phyloP scores from a whole-genome alignment of 1,140 invertebrate genomes.

The Calephelis nemesis region DNA sequence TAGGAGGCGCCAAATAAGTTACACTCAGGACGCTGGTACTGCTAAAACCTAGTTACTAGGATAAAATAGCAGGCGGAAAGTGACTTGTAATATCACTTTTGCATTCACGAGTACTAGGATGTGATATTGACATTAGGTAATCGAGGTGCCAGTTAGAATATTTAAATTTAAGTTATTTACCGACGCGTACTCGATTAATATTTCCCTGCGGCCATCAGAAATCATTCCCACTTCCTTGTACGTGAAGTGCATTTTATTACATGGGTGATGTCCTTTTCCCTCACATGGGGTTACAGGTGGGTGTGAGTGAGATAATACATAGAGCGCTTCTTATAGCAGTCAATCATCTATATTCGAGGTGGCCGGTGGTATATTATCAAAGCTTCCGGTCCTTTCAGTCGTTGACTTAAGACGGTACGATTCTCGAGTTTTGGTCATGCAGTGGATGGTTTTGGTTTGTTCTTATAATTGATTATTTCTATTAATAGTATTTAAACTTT shows the following conservation, averaged over 20 bases:
- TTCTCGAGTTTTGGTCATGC: conserved; percentile 4
- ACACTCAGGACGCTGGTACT: no score
- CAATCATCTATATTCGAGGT: conserved; percentile 76
- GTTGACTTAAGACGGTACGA: conserved; percentile 49
- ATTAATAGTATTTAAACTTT: no score
- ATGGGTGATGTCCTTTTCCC: conserved; percentile 37
- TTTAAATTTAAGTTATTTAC: conserved; percentile 46
- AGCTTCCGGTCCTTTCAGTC: conserved; percentile 66
- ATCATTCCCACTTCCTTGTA: conserved; percentile 68
- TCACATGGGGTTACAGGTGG: conserved; percentile 10
- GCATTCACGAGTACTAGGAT: conserved; percentile 26
- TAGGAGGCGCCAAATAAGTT: no score
- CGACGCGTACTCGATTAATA: conserved; percentile 56
- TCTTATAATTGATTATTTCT: not conserved
- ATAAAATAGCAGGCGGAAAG: not conserved
- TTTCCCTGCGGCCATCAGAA: conserved; percentile 61
- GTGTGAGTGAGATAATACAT: conserved; percentile 38
- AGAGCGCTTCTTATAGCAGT: conserved; percentile 54
- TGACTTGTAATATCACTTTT: not conserved
- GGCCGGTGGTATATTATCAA: conserved; percentile 68
- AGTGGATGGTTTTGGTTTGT: not conserved
- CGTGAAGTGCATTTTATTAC: conserved; percentile 65
- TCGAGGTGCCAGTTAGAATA: conserved; percentile 36
- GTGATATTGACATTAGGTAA: conserved; percentile 32
- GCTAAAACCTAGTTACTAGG: no score